Evolutionary conservation across 2,797 vertebrate species (phyloP).

Genomic region (Apogon hyalosoma): DNA sequence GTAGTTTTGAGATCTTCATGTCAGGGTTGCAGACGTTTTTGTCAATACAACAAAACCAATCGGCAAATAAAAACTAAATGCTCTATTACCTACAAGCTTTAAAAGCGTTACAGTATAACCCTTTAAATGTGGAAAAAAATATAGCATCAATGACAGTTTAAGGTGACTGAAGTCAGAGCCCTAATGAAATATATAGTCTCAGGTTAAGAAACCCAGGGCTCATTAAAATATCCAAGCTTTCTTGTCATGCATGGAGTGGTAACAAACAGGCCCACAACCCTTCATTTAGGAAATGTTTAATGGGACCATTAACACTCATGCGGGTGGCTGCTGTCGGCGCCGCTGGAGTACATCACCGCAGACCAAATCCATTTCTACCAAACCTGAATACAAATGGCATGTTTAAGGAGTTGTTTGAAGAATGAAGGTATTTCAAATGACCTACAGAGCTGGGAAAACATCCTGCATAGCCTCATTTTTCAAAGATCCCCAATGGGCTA

Average conservation of each 20-base stretch:
- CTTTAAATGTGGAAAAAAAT: conserved; percentile 19
- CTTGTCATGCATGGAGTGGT: conserved; percentile 37
- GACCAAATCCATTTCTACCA: conserved; percentile 46
- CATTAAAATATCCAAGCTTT: conserved; percentile 48
- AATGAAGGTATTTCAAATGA: conserved; percentile 56
- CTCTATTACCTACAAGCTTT: conserved; percentile 1
- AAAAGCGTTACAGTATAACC: conserved; percentile 7
- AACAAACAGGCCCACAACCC: conserved; percentile 55
- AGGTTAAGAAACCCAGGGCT: conserved; percentile 29
- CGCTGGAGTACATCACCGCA: conserved; percentile 50
- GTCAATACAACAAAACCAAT: conserved; percentile 15
- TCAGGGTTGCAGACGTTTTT: conserved; percentile 15
- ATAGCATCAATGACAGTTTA: conserved; percentile 11
- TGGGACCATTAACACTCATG: conserved; percentile 56
- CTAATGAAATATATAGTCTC: conserved; percentile 20
- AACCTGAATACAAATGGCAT: conserved; percentile 65
- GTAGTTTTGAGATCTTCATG: neutral
- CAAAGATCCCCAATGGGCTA: conserved; percentile 33
- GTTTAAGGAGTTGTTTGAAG: conserved; percentile 56
- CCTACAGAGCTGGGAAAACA: conserved; percentile 53
- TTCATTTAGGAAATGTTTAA: conserved; percentile 66
- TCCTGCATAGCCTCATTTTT: conserved; percentile 47
- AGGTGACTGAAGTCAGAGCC: conserved; percentile 11
- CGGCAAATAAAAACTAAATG: conserved; percentile 24
- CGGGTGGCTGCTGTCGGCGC: conserved; percentile 51